A percentile compares a stretch with the other conserved stretches of the same genome.
These are phyloP conservation scores for Drosophila subquinaria DNA, from an alignment of 2,888 invertebrate species.

Conservation along the genomic window DNA sequence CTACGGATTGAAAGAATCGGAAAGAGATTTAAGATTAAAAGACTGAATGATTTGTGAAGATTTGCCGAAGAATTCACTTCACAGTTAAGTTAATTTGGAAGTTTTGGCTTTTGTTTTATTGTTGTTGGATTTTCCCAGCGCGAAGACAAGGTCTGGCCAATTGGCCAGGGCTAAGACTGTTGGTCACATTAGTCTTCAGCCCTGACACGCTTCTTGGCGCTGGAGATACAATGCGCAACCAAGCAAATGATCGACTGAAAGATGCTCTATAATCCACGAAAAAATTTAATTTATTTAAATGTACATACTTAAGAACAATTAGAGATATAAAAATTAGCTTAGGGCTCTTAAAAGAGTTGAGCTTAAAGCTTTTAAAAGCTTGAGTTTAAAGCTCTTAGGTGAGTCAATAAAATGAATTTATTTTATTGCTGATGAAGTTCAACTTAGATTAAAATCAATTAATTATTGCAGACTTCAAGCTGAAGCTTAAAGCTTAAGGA, in stretches of 20 bases:
- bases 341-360: neutral
- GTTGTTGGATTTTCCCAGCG: slow-evolving; percentile 50
- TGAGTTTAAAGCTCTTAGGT: neutral
- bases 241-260: neutral
- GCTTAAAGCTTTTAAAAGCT: neutral
- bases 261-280: neutral
- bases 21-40: slow-evolving; percentile 20
- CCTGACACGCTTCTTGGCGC: slow-evolving; percentile 64
- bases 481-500: too few relatives aligned
- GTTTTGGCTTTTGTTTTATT: slow-evolving; percentile 50
- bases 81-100: neutral
- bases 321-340: neutral
- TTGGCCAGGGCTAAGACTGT: slow-evolving; percentile 55
- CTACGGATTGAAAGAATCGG: slow-evolving; percentile 86
- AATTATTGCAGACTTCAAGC: neutral
- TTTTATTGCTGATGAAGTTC: neutral
- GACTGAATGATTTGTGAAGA: slow-evolving; percentile 5
- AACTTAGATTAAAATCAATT: neutral
- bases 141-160: slow-evolving; percentile 62
- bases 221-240: slow-evolving; percentile 8
- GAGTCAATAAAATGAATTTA: neutral
- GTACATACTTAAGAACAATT: neutral
- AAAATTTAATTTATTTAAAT: neutral
- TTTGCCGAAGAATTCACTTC: slow-evolving; percentile 11
- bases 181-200: slow-evolving; percentile 35